Conservation (phyloP, 2,888 invertebrate species). For the Macrosiphum euphorbiae region DNA sequence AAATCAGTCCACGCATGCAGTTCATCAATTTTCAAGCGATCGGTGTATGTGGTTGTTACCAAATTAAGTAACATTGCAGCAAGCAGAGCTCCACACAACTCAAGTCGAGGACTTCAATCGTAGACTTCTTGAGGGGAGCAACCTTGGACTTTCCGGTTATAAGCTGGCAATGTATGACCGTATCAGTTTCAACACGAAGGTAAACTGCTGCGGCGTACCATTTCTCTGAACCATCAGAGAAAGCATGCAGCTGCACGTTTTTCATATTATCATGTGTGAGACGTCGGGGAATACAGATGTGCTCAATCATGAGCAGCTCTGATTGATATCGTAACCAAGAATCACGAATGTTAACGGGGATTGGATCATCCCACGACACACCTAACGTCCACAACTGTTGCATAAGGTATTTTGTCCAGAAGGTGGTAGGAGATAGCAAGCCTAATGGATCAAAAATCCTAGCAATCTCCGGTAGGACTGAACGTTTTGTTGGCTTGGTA, state of each 20-base stretch:
- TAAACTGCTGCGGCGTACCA: too few relatives aligned
- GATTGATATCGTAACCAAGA: neutral
- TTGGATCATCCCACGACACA: neutral
- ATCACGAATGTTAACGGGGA: neutral
- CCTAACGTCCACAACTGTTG: neutral
- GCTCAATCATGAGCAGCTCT: neutral
- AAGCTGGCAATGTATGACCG: too few relatives aligned
- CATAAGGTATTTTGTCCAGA: neutral
- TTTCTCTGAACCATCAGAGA: neutral
- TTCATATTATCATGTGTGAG: neutral
- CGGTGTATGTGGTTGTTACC: neutral
- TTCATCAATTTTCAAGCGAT: neutral
- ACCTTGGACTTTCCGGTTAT: too few relatives aligned
- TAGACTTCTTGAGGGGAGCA: too few relatives aligned
- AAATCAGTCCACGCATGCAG: neutral
- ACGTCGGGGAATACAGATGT: neutral
- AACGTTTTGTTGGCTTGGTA: neutral
- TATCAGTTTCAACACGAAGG: too few relatives aligned
- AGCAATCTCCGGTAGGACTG: neutral
- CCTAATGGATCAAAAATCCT: neutral
- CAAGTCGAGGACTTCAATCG: too few relatives aligned
- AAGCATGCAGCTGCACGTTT: neutral
- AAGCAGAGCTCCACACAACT: neutral
- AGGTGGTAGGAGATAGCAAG: neutral
- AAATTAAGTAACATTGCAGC: neutral